Evolutionary conservation across 2,113 vertebrate species (phyloP).

Genomic region (Anguilla japonica): DNA sequence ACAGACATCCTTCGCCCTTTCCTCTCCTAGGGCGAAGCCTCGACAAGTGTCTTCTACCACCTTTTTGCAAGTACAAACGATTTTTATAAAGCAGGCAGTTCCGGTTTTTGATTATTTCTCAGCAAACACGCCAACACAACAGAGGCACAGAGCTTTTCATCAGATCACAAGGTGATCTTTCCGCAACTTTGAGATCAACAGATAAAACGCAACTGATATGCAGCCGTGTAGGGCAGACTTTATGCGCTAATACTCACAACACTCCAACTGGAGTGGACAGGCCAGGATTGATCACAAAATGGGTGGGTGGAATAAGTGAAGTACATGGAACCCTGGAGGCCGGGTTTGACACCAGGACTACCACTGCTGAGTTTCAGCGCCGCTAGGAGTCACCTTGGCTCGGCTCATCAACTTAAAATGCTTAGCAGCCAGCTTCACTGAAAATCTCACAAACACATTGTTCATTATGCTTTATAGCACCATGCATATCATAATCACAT

Average conservation of each 20-base stretch:
- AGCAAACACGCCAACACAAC: background rate
- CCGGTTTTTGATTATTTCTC: background rate
- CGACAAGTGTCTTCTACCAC: background rate
- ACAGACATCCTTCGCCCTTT: background rate
- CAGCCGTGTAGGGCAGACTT: background rate
- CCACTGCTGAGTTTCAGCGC: background rate
- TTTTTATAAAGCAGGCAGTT: background rate
- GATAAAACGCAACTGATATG: background rate
- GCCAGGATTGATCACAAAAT: no score
- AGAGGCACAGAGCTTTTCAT: background rate
- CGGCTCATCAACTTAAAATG: background rate
- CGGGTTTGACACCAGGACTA: background rate
- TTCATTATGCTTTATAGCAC: background rate
- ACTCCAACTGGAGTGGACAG: background rate
- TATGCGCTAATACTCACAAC: background rate
- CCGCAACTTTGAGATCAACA: background rate
- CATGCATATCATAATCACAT: background rate
- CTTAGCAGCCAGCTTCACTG: background rate
- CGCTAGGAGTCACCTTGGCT: background rate
- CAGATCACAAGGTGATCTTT: background rate
- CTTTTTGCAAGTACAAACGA: background rate
- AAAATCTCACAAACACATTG: background rate
- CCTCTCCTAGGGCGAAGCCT: background rate
- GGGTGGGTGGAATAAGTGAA: no score
- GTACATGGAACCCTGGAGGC: no score